Evolutionary conservation across 1,140 invertebrate genomes (phyloP).

Genomic region (Danaus plexippus): DNA sequence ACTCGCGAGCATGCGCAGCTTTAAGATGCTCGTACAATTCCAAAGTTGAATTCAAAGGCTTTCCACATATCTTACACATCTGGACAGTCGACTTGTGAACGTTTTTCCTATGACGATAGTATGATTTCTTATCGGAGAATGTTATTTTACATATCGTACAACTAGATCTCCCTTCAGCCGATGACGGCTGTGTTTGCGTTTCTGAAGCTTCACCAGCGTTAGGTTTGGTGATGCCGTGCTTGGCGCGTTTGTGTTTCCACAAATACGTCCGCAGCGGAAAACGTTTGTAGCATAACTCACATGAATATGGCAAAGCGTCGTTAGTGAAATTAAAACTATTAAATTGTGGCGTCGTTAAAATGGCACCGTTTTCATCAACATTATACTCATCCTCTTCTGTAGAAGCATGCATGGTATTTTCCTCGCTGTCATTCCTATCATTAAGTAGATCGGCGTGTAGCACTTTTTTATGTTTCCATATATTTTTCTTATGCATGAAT

Average conservation of each 20-base stretch:
- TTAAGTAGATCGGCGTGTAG: constrained; percentile 62
- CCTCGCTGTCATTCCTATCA: constrained; percentile 53
- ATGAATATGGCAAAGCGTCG: constrained; percentile 47
- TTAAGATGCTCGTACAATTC: constrained; percentile 68
- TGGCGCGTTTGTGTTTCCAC: constrained; percentile 70
- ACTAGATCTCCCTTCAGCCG: constrained; percentile 48
- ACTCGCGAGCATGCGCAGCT: constrained; percentile 61
- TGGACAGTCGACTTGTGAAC: constrained; percentile 63
- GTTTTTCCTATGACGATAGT: constrained; percentile 68
- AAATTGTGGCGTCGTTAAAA: constrained; percentile 64
- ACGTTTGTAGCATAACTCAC: constrained; percentile 65
- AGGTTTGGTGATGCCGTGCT: constrained; percentile 63
- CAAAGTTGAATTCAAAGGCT: constrained; percentile 58
- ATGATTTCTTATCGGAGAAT: constrained; percentile 68
- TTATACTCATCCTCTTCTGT: constrained; percentile 67
- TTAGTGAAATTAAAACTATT: constrained; percentile 65
- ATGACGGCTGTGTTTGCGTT: constrained; percentile 21
- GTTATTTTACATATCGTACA: constrained; percentile 70
- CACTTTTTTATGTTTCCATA: constrained; percentile 72
- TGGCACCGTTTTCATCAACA: constrained; percentile 56
- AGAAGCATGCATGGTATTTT: constrained; percentile 63
- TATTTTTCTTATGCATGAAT: constrained; percentile 73
- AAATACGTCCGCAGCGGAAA: constrained; percentile 66
- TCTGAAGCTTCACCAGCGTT: constrained; percentile 31
- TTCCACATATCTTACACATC: constrained; percentile 69